A percentile compares a stretch with the other conserved stretches of the same genome.
Conservation (phyloP, 2,888 invertebrate genomes). For the Lasioglossum malachurum region DNA sequence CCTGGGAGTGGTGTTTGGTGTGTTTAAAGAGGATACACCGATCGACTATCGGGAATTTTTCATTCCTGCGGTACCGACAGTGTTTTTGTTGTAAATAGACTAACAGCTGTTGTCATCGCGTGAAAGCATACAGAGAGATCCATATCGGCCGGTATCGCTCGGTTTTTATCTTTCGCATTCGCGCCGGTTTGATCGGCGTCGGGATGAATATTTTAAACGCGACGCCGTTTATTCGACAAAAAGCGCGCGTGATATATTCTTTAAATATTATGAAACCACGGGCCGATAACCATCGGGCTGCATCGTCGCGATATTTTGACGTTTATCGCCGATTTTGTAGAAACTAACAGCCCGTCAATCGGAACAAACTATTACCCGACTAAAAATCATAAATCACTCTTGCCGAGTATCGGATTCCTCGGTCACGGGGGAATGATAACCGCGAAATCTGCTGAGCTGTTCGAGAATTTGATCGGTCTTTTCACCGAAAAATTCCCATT, state of each 20-base stretch:
- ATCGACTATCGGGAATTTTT: not conserved
- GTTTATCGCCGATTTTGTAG: slow-evolving; percentile 23
- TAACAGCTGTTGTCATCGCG: not conserved
- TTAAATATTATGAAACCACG: slow-evolving; percentile 16
- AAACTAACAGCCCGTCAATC: not conserved
- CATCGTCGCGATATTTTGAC: slow-evolving; percentile 35
- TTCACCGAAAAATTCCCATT: not conserved
- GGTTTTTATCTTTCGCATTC: slow-evolving; percentile 12
- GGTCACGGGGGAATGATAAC: not conserved
- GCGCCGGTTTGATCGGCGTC: slow-evolving; percentile 15
- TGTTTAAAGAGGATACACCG: not conserved
- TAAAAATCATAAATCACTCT: slow-evolving; percentile 9
- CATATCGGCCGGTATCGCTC: not conserved
- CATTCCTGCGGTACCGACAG: not conserved
- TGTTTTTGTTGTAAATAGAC: not conserved
- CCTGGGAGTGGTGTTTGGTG: not conserved
- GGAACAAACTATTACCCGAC: slow-evolving; percentile 7
- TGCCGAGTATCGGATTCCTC: not conserved
- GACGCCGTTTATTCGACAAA: slow-evolving; percentile 32
- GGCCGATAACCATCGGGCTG: slow-evolving; percentile 32
- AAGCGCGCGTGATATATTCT: slow-evolving; percentile 21
- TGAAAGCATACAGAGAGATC: not conserved
- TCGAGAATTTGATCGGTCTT: not conserved
- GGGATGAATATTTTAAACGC: slow-evolving; percentile 26
- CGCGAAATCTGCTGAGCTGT: not conserved